Conservation (phyloP, 2,113 vertebrate species). For the Eulemur macaco region DNA sequence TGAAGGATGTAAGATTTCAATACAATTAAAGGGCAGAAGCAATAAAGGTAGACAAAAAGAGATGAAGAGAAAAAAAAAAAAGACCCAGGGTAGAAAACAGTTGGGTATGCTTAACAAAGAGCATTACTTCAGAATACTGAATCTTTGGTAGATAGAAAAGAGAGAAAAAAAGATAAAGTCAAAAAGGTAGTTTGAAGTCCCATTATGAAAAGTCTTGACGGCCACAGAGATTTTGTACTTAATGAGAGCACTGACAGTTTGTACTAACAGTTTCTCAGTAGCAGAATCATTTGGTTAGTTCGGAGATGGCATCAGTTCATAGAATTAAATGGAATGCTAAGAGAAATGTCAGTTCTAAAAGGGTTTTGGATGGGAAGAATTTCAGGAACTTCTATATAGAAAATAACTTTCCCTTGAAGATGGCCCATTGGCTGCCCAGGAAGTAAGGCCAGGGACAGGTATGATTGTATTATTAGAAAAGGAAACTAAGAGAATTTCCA, state of each 20-base stretch:
- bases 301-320: background rate
- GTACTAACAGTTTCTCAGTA: background rate
- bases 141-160: background rate
- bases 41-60: background rate
- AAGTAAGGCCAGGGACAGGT: background rate
- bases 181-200: background rate
- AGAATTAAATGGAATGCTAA: conserved; percentile 1
- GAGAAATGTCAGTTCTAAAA: background rate
- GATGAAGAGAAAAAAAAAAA: background rate
- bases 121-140: background rate
- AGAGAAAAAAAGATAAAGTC: background rate
- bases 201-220: background rate
- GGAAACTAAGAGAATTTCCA: background rate
- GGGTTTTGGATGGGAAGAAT: background rate
- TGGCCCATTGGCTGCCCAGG: background rate
- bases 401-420: conserved; percentile 40
- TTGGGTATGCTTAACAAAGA: background rate
- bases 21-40: background rate
- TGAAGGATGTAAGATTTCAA: background rate
- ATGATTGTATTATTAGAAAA: background rate
- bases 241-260: background rate
- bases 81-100: background rate
- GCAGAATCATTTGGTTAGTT: background rate
- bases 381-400: background rate
- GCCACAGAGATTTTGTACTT: background rate